Evolutionary conservation across 2,888 invertebrate species (phyloP).

Genomic region (Macaria notata): DNA sequence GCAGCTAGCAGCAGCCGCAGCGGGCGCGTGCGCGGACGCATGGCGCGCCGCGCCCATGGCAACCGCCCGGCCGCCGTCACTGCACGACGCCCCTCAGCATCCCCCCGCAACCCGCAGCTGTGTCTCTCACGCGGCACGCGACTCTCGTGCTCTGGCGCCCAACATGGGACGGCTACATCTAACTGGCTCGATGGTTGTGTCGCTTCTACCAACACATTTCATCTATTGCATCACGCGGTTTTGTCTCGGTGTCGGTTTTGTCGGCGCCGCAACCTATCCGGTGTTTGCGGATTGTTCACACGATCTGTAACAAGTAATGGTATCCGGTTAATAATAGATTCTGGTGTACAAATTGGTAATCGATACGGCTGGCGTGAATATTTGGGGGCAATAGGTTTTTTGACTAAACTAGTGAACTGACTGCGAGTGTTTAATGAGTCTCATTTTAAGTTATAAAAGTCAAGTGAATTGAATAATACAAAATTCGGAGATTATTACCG

Average conservation of each 20-base stretch:
- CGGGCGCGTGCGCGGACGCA: conserved; percentile 77
- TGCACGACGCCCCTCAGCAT: conserved; percentile 64
- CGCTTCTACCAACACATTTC: conserved; percentile 26
- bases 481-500: too few relatives aligned
- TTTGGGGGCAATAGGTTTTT: neutral
- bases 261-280: conserved; percentile 55
- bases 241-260: conserved; percentile 47
- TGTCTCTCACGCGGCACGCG: conserved; percentile 17
- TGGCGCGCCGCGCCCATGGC: conserved; percentile 81
- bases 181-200: conserved; percentile 35
- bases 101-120: conserved; percentile 46
- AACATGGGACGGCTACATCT: conserved; percentile 26
- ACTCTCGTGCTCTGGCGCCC: conserved; percentile 36
- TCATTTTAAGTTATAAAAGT: too few relatives aligned
- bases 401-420: too few relatives aligned
- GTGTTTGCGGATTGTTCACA: conserved; percentile 55
- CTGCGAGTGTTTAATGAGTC: too few relatives aligned
- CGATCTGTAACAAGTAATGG: conserved; percentile 70
- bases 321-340: conserved; percentile 58
- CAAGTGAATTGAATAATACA: too few relatives aligned
- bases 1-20: conserved; percentile 79
- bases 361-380: conserved; percentile 32
- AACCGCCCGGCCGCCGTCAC: conserved; percentile 79
- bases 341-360: conserved; percentile 46
- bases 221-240: conserved; percentile 49